Evolutionary conservation across 1,140 invertebrate genomes (phyloP).

Genomic region (Argopecten irradians): DNA sequence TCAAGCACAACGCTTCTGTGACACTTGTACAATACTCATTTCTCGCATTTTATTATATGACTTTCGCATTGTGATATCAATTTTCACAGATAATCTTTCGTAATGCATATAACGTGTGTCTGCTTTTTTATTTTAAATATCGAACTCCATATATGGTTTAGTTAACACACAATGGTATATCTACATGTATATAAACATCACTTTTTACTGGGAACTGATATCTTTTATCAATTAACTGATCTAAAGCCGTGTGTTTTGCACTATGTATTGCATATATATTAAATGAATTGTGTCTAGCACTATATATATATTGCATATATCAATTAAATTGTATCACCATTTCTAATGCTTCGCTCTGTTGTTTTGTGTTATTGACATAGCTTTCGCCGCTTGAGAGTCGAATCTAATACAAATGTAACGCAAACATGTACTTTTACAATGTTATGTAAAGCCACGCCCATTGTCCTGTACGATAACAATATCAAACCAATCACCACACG

Average conservation of each 20-base stretch:
- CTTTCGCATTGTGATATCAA: neutral
- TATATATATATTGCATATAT: neutral
- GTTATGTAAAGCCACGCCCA: too few species aligned
- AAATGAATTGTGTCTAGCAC: neutral
- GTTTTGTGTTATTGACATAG: neutral
- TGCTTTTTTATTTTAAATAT: neutral
- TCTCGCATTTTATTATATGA: neutral
- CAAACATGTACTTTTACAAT: neutral
- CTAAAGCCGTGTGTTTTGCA: neutral
- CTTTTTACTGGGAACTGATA: neutral
- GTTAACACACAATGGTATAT: neutral
- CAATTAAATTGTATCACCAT: neutral
- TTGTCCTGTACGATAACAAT: too few species aligned
- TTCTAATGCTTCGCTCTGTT: neutral
- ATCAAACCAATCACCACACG: too few species aligned
- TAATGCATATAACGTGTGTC: neutral
- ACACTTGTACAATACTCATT: neutral
- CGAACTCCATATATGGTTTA: neutral
- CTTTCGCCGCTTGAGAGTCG: neutral
- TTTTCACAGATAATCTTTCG: neutral
- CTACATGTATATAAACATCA: neutral
- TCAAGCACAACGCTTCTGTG: neutral
- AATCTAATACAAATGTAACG: neutral
- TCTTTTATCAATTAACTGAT: neutral
- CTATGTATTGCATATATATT: neutral